A percentile compares a stretch with the other conserved stretches of the same genome.
Conservation (phyloP, 2,888 invertebrate genomes). For the Chromoteleia sp. region DNA sequence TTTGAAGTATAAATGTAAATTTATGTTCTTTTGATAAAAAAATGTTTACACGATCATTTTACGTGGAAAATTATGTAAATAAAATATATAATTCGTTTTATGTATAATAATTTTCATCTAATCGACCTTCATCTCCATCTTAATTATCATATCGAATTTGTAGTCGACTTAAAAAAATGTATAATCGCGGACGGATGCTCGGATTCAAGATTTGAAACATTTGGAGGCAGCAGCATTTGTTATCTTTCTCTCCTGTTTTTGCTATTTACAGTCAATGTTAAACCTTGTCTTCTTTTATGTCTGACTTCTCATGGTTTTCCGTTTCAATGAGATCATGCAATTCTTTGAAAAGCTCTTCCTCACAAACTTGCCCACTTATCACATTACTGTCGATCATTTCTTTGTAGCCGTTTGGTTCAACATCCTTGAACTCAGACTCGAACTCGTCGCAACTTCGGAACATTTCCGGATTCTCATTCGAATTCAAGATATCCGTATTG, state of each 20-base stretch:
- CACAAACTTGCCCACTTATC: conserved; percentile 77
- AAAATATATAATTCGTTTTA: not conserved
- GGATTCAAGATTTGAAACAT: conserved; percentile 7
- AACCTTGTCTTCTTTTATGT: conserved; percentile 43
- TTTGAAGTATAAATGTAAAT: too few relatives aligned
- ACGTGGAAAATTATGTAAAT: not conserved
- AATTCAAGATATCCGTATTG: conserved; percentile 81
- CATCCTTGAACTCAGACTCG: conserved; percentile 75
- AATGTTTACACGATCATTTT: too few relatives aligned
- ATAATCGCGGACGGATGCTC: conserved; percentile 45
- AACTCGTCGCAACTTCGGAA: conserved; percentile 82
- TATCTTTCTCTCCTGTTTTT: not conserved
- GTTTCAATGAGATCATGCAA: conserved; percentile 80
- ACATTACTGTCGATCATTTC: conserved; percentile 75
- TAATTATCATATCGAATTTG: conserved; percentile 8
- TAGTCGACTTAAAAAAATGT: not conserved
- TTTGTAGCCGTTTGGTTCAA: conserved; percentile 72
- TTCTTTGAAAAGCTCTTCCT: conserved; percentile 81
- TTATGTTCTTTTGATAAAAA: too few relatives aligned
- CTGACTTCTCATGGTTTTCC: conserved; percentile 74
- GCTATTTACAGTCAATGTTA: conserved; percentile 30
- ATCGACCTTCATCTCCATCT: conserved; percentile 1
- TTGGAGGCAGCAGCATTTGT: conserved; percentile 43
- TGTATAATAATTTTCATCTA: conserved; percentile 1
- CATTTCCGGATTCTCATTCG: conserved; percentile 81